Base-by-base conservation (phyloP, 2,113 vertebrate genomes). In the Corydoras sp. region DNA sequence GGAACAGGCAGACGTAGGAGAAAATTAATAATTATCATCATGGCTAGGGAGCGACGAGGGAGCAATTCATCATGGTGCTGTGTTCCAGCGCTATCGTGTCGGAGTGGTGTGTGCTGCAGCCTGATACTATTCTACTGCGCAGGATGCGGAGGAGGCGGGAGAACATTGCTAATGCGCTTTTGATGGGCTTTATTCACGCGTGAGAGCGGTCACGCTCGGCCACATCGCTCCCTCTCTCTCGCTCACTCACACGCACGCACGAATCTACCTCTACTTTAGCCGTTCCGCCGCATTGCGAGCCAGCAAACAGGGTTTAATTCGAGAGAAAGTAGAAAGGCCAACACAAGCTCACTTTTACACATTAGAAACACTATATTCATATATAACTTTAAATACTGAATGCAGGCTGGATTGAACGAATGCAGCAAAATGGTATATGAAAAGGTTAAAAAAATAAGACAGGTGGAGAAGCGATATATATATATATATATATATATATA, bases 21-120 rank as follows among this genome's bases (percentile, higher is more conserved):
- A 86, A 93, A 95, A 96, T 97, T 96, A 96, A 96, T 95, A 95
- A 94, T 96, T 91, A 95, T 95, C 92, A 89, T 88, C 89, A 91
- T 86, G 79, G 77, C 90, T 91, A 95, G 94, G 18, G 92, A 93
- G 89, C 92, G 92, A 86, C 87, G 90, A 7, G 90, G 90, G 92
- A 93, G 92, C 86, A 91, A 99, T 99, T 96, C 89, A 96, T 98
- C 95, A 98, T 93, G 87, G 75, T 89, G 89, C 83, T 86, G 90
- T 30, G 88, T 85, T 82, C 67, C 82, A 81, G 82, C 77, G 88
- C 89, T 92, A 92, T 92, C 89, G 79, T 92, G 92, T 93, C 90
- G 88, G 89, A 89, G 81, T 92, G 91, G 90, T 85, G 86, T 89
- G 89, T 91, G 93, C 89, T 86, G 91, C 83, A 83, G 89, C 91